A percentile compares a stretch with the other conserved stretches of the same genome.
phyloP scores from a whole-genome alignment of 2,888 invertebrate genomes.

The Podotricha telesiphe region DNA sequence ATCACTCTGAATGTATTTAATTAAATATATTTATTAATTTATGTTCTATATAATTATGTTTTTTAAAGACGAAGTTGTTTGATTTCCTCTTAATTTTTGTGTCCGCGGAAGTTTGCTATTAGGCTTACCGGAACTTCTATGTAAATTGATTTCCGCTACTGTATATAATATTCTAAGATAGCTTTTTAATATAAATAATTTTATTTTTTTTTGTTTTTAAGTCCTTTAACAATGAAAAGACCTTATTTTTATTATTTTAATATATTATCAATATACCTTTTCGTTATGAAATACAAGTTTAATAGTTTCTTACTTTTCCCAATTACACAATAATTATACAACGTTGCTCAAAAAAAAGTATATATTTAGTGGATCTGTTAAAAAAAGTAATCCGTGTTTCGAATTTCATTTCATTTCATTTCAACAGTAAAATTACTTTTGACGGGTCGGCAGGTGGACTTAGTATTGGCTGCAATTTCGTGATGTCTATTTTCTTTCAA shows the following conservation, averaged over 20 bases:
- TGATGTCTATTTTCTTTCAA: no score
- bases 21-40: background rate
- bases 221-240: background rate
- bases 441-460: no score
- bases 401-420: no score
- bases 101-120: background rate
- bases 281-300: background rate
- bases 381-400: no score
- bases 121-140: background rate
- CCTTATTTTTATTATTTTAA: background rate
- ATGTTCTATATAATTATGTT: background rate
- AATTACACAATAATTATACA: background rate
- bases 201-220: background rate
- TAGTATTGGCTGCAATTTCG: no score
- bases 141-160: constrained; percentile 5
- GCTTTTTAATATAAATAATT: background rate
- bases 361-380: no score
- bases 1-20: background rate
- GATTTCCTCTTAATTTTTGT: background rate
- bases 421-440: no score
- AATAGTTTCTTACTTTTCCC: background rate
- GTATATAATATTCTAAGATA: background rate
- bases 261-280: background rate
- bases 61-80: no score
- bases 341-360: no score